A percentile compares a stretch with the other conserved stretches of the same genome.
Conservation (phyloP, 2,888 invertebrate genomes). For the Abscondita cerata region DNA sequence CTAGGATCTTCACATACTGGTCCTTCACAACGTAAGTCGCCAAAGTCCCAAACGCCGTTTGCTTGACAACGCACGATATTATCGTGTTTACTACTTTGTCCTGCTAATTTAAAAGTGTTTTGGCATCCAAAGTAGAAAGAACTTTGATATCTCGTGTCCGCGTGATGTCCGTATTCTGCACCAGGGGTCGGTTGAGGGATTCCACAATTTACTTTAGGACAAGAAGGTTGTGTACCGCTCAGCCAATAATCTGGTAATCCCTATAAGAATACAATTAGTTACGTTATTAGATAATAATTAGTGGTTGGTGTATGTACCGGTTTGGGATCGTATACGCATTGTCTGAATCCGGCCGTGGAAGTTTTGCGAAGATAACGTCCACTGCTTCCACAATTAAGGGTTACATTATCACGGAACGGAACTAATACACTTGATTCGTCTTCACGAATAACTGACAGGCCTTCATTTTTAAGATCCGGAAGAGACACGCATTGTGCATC, state of each 20-base stretch:
- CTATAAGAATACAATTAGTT: no score
- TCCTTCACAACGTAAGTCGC: constrained; percentile 93
- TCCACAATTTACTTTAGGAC: constrained; percentile 92
- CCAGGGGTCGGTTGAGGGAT: constrained; percentile 90
- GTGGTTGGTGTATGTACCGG: constrained; percentile 59
- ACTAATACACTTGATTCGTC: constrained; percentile 85
- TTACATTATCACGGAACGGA: constrained; percentile 90
- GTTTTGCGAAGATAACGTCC: constrained; percentile 83
- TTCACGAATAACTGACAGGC: constrained; percentile 76
- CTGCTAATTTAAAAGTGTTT: constrained; percentile 92
- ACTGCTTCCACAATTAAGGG: constrained; percentile 78
- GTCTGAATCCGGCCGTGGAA: constrained; percentile 83
- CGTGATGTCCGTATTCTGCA: constrained; percentile 88
- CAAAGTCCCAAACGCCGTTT: constrained; percentile 97
- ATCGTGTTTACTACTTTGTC: constrained; percentile 90
- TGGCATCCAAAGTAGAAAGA: constrained; percentile 96
- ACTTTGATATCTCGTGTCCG: constrained; percentile 89
- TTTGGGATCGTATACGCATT: constrained; percentile 95
- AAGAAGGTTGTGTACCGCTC: constrained; percentile 84
- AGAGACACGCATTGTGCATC: constrained; percentile 91
- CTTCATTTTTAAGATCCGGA: constrained; percentile 88
- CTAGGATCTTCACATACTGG: constrained; percentile 97
- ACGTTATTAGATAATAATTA: no score
- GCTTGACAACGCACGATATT: constrained; percentile 91
- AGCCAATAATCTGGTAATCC: constrained; percentile 91